Conservation (phyloP, 64 coral and sea anemone species). For the Pachyseris speciosa region DNA sequence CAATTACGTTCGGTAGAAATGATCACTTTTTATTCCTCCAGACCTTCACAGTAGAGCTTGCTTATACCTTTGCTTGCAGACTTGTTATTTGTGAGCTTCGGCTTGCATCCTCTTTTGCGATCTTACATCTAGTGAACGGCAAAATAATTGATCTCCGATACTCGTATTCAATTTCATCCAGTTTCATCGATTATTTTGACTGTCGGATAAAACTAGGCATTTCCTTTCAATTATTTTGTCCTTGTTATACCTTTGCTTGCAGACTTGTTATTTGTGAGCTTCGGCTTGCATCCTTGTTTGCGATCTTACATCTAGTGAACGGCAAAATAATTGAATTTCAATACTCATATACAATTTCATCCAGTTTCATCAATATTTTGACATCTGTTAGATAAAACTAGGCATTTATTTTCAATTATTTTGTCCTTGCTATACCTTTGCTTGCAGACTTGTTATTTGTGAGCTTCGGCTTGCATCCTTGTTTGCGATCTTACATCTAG, state of each 20-base stretch:
- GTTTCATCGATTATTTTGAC: too few relatives aligned
- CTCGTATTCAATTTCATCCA: too few relatives aligned
- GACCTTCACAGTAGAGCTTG: too few relatives aligned
- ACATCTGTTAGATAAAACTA: neutral
- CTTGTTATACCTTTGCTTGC: too few relatives aligned
- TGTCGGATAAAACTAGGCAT: too few relatives aligned
- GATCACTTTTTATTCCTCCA: too few relatives aligned
- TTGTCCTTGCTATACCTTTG: neutral
- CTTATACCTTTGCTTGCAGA: neutral
- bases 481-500: neutral
- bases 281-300: neutral
- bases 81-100: neutral
- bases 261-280: neutral
- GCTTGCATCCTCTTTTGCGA: conserved; percentile 2
- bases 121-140: neutral
- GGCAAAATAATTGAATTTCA: neutral
- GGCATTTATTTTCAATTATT: neutral
- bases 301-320: neutral
- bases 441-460: conserved; percentile 14
- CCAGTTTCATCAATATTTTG: neutral
- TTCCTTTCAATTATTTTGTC: too few relatives aligned
- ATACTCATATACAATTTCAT: neutral
- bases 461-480: conserved; percentile 9
- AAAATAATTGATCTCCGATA: too few relatives aligned
- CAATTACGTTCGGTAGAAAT: too few relatives aligned